phyloP scores from a whole-genome alignment of 1,140 invertebrate genomes.

The Leptinotarsa defecta region DNA sequence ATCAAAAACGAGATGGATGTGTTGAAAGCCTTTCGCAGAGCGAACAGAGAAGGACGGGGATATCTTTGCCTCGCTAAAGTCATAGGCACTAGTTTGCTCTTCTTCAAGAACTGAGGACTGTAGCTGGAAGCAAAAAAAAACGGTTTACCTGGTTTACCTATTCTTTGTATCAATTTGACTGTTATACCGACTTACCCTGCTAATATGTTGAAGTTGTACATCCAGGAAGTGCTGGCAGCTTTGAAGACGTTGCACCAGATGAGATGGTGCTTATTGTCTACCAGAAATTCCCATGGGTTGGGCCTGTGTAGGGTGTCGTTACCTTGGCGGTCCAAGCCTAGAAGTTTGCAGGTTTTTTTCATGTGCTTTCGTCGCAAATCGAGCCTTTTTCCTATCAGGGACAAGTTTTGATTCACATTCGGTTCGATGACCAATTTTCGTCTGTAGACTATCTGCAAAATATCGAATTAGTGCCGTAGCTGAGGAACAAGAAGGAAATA shows the following conservation, averaged over 20 bases:
- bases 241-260: conserved; percentile 88
- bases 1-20: conserved; percentile 81
- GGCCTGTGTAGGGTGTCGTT: conserved; percentile 71
- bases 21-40: conserved; percentile 66
- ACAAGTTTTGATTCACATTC: conserved; percentile 37
- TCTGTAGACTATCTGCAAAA: neutral
- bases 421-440: conserved; percentile 14
- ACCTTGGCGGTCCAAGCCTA: conserved; percentile 55
- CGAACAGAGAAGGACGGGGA: conserved; percentile 71
- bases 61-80: conserved; percentile 77
- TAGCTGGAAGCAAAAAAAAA: conserved; percentile 57
- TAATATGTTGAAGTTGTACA: conserved; percentile 86
- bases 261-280: conserved; percentile 76
- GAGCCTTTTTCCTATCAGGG: conserved; percentile 44
- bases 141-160: no score
- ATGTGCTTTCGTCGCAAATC: conserved; percentile 46
- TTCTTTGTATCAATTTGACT: neutral
- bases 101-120: conserved; percentile 73
- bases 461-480: no score
- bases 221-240: conserved; percentile 85
- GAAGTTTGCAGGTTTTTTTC: conserved; percentile 46
- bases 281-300: conserved; percentile 83
- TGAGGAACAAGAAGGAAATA: no score
- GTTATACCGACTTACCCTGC: conserved; percentile 63
- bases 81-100: conserved; percentile 76